These are phyloP conservation scores for Hydropsyche tenuis DNA, from an alignment of 1,140 invertebrate genomes.

Conservation along the genomic window DNA sequence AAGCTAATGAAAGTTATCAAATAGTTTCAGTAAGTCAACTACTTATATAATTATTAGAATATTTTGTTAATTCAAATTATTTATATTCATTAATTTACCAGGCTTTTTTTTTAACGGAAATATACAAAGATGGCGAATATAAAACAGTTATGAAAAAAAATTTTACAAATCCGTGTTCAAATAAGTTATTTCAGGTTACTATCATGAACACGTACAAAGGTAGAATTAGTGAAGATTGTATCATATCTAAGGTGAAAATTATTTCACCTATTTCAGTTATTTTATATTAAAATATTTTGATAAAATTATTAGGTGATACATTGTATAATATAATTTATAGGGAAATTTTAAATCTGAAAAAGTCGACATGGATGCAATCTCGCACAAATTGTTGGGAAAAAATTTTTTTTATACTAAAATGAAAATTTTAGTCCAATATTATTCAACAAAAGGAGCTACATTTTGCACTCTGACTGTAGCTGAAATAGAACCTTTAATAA, in stretches of 20 bases:
- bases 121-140: background rate
- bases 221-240: background rate
- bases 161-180: background rate
- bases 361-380: background rate
- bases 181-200: background rate
- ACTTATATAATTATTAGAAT: too few relatives aligned
- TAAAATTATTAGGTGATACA: background rate
- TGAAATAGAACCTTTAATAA: background rate
- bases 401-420: conserved; percentile 6
- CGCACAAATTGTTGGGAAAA: background rate
- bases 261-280: too few relatives aligned
- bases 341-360: background rate
- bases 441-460: background rate
- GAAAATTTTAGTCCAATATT: background rate
- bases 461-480: background rate
- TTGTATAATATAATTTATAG: background rate
- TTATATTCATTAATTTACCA: background rate
- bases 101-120: background rate
- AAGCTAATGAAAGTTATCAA: too few relatives aligned
- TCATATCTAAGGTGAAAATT: background rate
- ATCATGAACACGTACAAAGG: background rate
- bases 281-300: too few relatives aligned
- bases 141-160: background rate
- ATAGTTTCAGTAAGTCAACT: too few relatives aligned
- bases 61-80: background rate